phyloP scores from a whole-genome alignment of 2,113 vertebrate species.

The Oceanites oceanicus region DNA sequence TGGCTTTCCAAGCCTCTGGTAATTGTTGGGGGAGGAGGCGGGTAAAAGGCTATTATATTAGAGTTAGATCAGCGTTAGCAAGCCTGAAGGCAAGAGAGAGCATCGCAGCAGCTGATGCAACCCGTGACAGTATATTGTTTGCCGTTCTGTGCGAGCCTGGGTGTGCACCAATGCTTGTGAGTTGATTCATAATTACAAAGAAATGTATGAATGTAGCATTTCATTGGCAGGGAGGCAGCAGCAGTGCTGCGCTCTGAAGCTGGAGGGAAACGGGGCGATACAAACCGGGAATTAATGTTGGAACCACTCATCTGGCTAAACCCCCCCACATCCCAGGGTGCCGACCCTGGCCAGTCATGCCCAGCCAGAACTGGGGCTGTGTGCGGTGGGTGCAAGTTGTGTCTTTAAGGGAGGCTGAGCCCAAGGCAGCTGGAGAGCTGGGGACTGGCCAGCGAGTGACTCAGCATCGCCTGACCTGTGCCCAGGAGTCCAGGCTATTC shows the following conservation, averaged over 20 bases:
- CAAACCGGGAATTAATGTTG: neutral
- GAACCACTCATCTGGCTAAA: neutral
- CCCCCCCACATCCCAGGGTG: neutral
- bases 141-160: neutral
- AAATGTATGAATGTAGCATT: neutral
- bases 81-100: constrained; percentile 30
- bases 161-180: neutral
- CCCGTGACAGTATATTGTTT: constrained; percentile 8
- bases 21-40: constrained; percentile 22
- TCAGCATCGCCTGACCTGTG: constrained; percentile 53
- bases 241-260: neutral
- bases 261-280: neutral
- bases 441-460: constrained; percentile 35
- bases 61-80: constrained; percentile 32
- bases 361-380: neutral
- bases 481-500: constrained; percentile 10
- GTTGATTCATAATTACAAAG: constrained; percentile 16
- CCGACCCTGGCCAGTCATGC: rapidly evolving
- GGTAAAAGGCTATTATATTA: constrained; percentile 14
- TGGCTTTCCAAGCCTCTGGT: constrained; percentile 26
- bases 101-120: constrained; percentile 25
- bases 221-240: neutral
- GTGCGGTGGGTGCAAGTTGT: too few species aligned
- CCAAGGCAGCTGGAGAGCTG: constrained; percentile 19
- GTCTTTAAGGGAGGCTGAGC: neutral